Evolutionary conservation across 2,113 vertebrate genomes (phyloP).

Genomic region (Hydrolagus affinis): DNA sequence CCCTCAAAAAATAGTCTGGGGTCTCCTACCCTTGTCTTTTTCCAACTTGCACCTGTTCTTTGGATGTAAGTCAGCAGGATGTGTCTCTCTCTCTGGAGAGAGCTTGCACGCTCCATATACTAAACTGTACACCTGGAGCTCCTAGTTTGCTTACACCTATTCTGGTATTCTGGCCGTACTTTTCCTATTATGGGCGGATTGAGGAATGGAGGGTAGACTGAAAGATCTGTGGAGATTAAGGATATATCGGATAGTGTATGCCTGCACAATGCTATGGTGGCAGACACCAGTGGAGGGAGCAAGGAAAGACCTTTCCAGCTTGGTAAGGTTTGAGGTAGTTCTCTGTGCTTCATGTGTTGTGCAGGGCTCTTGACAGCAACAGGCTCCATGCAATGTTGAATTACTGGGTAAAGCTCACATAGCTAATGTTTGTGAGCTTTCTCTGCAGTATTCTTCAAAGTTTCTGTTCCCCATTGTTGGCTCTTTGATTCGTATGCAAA

Average conservation of each 20-base stretch:
- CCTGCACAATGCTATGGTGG: not conserved
- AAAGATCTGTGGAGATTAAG: too few relatives aligned
- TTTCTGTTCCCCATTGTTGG: not conserved
- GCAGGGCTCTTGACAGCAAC: too few relatives aligned
- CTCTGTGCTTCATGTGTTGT: not conserved
- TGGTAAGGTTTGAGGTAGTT: slow-evolving; percentile 40
- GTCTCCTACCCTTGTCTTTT: not conserved
- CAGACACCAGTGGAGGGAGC: too few relatives aligned
- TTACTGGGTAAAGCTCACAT: not conserved
- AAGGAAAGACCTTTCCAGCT: not conserved
- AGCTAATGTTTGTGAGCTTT: not conserved
- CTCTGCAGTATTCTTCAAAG: not conserved
- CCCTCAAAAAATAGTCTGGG: not conserved
- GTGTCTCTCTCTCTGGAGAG: too few relatives aligned
- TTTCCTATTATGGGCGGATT: too few relatives aligned
- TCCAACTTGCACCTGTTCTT: not conserved
- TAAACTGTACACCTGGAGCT: too few relatives aligned
- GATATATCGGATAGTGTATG: not conserved
- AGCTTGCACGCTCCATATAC: too few relatives aligned
- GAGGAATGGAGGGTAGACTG: too few relatives aligned
- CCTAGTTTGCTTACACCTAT: not conserved
- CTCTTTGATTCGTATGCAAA: slow-evolving; percentile 8
- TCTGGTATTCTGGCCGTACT: too few relatives aligned
- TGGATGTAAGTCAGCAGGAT: too few relatives aligned
- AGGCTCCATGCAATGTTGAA: not conserved